Evolutionary conservation across 2,888 invertebrate genomes (phyloP).

Genomic region (Lasioglossum zephyrum): DNA sequence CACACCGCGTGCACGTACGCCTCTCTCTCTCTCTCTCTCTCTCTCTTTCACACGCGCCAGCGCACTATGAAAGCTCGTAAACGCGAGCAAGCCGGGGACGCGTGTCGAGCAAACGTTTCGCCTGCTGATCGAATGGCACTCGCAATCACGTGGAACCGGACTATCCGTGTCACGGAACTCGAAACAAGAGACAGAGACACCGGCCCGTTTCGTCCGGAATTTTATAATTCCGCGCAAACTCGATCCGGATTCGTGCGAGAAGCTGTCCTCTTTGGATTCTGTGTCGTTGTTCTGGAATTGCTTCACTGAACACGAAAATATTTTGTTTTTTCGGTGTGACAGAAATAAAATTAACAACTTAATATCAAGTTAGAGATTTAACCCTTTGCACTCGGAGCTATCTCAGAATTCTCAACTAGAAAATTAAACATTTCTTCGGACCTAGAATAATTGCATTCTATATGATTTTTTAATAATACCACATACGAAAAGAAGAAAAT

Average conservation of each 20-base stretch:
- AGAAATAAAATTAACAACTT: no score
- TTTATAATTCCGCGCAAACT: not conserved
- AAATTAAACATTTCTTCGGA: no score
- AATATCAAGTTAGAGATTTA: no score
- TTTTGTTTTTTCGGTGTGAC: no score
- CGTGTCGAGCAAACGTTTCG: slow-evolving; percentile 46
- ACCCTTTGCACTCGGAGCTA: no score
- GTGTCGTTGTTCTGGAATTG: no score
- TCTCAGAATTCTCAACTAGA: no score
- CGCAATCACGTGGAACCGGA: slow-evolving; percentile 34
- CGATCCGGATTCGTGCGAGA: not conserved
- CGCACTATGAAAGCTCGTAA: slow-evolving; percentile 47
- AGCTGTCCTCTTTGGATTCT: not conserved
- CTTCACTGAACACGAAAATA: no score
- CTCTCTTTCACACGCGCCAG: not conserved
- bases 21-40: no score
- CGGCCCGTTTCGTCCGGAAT: not conserved
- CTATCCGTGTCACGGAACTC: slow-evolving; percentile 28
- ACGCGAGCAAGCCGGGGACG: slow-evolving; percentile 26
- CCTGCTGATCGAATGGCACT: slow-evolving; percentile 45
- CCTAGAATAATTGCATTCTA: no score
- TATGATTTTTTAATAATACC: no score
- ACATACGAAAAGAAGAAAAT: no score
- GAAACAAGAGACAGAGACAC: not conserved
- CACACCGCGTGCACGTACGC: not conserved